phyloP scores from a whole-genome alignment of 2,888 invertebrate genomes.

The Microplitis manilae region DNA sequence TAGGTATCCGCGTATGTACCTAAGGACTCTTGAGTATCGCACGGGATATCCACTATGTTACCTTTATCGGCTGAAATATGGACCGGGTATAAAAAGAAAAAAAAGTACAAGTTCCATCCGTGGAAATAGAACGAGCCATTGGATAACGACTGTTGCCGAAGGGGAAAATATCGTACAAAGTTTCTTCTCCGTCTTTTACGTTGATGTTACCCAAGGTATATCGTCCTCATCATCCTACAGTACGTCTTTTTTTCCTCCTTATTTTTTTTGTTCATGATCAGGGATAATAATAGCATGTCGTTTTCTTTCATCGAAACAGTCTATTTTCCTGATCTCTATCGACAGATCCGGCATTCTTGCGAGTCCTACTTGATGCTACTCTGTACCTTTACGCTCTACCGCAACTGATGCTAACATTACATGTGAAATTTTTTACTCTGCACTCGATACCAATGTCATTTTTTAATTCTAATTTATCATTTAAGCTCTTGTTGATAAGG shows the following conservation, averaged over 20 bases:
- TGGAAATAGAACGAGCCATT: conserved; percentile 30
- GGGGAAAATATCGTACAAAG: neutral
- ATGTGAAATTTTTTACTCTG: neutral
- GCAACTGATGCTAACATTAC: neutral
- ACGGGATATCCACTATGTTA: conserved; percentile 35
- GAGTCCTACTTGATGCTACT: neutral
- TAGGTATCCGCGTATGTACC: conserved; percentile 34
- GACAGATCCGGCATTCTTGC: neutral
- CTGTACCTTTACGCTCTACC: neutral
- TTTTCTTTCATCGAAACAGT: conserved; percentile 32
- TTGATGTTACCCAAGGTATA: conserved; percentile 7
- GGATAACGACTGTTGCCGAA: conserved; percentile 33
- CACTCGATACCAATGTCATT: neutral
- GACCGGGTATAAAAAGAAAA: conserved; percentile 10
- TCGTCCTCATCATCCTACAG: neutral
- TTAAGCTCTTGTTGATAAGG: neutral
- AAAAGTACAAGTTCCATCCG: conserved; percentile 21
- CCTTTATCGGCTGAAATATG: conserved; percentile 47
- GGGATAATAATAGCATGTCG: conserved; percentile 37
- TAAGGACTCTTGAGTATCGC: conserved; percentile 42
- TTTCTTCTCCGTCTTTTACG: conserved; percentile 11
- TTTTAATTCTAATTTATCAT: neutral
- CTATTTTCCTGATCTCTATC: conserved; percentile 22
- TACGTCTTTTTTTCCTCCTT: neutral
- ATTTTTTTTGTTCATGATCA: conserved; percentile 24